Percentiles rank a stretch among this genome's conserved stretches.
phyloP scores from a whole-genome alignment of 2,888 invertebrate genomes.

The Dugesia japonica region DNA sequence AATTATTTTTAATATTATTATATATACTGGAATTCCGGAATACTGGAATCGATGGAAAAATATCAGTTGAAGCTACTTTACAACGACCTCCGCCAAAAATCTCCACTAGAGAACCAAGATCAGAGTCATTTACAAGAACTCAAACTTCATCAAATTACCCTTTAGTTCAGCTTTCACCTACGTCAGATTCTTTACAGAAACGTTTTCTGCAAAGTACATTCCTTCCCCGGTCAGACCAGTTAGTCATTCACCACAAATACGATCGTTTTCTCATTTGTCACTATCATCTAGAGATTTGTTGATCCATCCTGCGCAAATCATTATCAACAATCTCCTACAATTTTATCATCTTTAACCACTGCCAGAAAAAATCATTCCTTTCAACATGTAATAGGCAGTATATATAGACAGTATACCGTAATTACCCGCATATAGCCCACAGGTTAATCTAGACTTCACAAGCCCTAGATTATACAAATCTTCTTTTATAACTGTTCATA shows the following conservation, averaged over 20 bases:
- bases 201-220: background rate
- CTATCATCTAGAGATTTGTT: background rate
- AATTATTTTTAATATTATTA: too few species aligned
- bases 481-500: too few species aligned
- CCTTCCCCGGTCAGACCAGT: background rate
- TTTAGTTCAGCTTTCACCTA: background rate
- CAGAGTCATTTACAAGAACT: background rate
- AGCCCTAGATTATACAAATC: too few species aligned
- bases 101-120: background rate
- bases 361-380: slow-evolving; percentile 7
- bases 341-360: background rate
- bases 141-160: background rate
- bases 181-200: background rate
- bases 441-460: too few species aligned
- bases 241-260: background rate
- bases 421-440: too few species aligned
- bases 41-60: background rate
- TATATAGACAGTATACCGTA: too few species aligned
- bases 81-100: background rate
- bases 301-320: background rate
- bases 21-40: too few species aligned
- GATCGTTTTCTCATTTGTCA: background rate
- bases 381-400: background rate
- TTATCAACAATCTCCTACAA: background rate
- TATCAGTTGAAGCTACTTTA: background rate